These are phyloP conservation scores for Stegodyphus mimosarum DNA, from an alignment of 1,140 invertebrate species.

Conservation along the genomic window DNA sequence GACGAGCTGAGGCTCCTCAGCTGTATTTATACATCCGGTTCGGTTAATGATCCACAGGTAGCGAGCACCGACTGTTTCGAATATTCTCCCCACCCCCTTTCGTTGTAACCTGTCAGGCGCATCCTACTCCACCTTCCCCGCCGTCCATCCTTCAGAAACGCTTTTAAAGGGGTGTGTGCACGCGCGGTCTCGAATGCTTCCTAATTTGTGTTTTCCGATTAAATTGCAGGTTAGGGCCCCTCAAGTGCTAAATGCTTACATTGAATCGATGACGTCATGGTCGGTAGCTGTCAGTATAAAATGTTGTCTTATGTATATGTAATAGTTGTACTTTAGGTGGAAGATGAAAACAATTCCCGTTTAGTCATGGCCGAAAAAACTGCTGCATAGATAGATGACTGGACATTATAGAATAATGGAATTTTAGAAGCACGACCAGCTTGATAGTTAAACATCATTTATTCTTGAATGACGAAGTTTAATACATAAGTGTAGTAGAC, in stretches of 20 bases:
- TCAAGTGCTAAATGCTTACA: background rate
- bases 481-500: too few relatives aligned
- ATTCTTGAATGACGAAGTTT: too few relatives aligned
- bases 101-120: constrained; percentile 39
- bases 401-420: too few relatives aligned
- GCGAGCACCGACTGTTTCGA: constrained; percentile 7
- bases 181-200: background rate
- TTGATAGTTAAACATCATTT: too few relatives aligned
- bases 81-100: background rate
- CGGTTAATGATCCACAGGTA: constrained; percentile 51
- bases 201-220: background rate
- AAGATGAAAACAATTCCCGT: too few relatives aligned
- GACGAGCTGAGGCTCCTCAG: constrained; percentile 6
- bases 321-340: too few relatives aligned
- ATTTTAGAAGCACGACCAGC: too few relatives aligned
- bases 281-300: too few relatives aligned
- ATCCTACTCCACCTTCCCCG: background rate
- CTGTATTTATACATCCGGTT: constrained; percentile 45
- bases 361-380: too few relatives aligned
- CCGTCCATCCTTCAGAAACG: background rate
- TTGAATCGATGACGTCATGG: background rate
- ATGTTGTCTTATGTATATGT: too few relatives aligned
- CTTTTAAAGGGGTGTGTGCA: background rate
- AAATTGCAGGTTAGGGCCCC: background rate
- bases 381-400: too few relatives aligned